Conservation (phyloP, 2,888 invertebrate species). For the Frankliniella fusca region DNA sequence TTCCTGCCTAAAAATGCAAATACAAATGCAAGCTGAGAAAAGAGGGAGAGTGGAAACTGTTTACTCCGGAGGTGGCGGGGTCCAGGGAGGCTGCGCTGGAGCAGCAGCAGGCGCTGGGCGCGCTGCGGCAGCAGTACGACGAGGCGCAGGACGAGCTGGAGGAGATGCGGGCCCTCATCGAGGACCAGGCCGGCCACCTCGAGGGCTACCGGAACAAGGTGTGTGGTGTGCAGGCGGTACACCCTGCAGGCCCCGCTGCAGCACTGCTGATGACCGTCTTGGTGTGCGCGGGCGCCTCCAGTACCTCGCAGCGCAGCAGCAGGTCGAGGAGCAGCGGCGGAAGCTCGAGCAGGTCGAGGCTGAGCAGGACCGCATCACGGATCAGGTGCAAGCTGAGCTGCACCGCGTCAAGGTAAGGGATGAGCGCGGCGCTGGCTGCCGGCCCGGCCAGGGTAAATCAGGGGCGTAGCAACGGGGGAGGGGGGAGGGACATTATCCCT, state of each 20-base stretch:
- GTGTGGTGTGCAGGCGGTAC: slow-evolving; percentile 44
- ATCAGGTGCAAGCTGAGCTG: slow-evolving; percentile 67
- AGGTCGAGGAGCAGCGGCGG: slow-evolving; percentile 64
- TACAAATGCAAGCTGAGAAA: background rate
- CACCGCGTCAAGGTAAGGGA: slow-evolving; percentile 57
- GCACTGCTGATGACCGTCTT: too few species aligned
- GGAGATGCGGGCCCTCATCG: slow-evolving; percentile 50
- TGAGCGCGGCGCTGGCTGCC: too few species aligned
- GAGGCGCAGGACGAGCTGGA: slow-evolving; percentile 58
- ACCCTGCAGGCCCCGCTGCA: too few species aligned
- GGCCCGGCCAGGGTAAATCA: too few species aligned
- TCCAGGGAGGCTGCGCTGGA: slow-evolving; percentile 62
- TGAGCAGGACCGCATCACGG: slow-evolving; percentile 65
- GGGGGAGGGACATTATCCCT: too few species aligned
- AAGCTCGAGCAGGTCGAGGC: slow-evolving; percentile 68
- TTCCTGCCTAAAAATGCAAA: background rate
- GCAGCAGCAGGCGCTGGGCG: slow-evolving; percentile 54
- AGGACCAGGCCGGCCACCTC: slow-evolving; percentile 62
- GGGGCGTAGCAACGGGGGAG: too few species aligned
- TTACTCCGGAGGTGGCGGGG: slow-evolving; percentile 44
- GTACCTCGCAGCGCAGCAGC: slow-evolving; percentile 63
- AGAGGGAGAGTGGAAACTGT: background rate
- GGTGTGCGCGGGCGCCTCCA: slow-evolving; percentile 40
- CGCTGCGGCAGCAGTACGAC: slow-evolving; percentile 54
- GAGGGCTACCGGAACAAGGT: slow-evolving; percentile 65